Conservation (phyloP, 2,797 vertebrate species). For the Apodemus agrarius region DNA sequence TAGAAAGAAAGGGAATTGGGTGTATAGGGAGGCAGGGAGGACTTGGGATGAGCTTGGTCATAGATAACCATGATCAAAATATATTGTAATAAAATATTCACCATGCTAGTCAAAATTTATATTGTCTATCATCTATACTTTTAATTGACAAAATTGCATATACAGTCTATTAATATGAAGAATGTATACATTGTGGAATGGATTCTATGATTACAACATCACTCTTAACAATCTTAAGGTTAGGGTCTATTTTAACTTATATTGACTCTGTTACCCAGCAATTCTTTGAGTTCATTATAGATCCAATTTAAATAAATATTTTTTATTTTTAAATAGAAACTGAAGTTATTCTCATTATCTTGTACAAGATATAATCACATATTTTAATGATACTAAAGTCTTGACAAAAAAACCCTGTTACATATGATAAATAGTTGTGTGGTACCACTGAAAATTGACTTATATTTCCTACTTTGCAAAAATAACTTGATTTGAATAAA, state of each 20-base stretch:
- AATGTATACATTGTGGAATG: background rate
- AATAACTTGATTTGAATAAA: background rate
- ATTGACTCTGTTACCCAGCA: background rate
- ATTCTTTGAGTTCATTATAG: background rate
- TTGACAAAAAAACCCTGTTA: background rate
- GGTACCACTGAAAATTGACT: background rate
- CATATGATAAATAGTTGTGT: background rate
- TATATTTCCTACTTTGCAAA: background rate
- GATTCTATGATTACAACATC: background rate
- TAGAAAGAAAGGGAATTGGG: background rate
- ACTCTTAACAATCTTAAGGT: background rate
- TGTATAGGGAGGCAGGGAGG: too few relatives aligned
- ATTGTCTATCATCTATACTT: background rate
- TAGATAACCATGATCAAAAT: background rate
- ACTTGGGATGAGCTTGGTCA: background rate
- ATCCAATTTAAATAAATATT: background rate
- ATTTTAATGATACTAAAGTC: background rate
- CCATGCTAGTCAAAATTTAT: background rate
- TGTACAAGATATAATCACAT: background rate
- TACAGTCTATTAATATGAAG: background rate
- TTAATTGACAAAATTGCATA: background rate
- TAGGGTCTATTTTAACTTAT: background rate
- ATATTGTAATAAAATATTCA: background rate
- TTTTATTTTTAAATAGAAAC: background rate
- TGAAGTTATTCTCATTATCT: background rate